phyloP scores from a whole-genome alignment of 2,888 invertebrate species.

The Periphyllus acericola region DNA sequence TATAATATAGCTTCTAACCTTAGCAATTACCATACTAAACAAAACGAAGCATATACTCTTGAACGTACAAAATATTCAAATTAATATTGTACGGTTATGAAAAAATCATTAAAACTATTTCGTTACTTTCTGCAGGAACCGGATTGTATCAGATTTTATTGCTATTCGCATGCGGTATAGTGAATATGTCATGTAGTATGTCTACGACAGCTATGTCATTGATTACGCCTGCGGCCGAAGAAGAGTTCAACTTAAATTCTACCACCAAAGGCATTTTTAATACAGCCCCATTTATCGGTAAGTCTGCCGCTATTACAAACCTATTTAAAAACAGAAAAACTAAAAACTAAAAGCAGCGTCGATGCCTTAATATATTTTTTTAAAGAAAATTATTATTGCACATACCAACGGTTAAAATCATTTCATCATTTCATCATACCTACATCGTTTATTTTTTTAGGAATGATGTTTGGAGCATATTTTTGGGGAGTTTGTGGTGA shows the following conservation, averaged over 20 bases:
- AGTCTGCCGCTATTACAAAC: not conserved
- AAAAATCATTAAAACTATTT: not conserved
- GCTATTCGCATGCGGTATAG: slow-evolving; percentile 34
- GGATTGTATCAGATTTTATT: slow-evolving; percentile 39
- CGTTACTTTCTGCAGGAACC: slow-evolving; percentile 22
- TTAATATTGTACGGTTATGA: not conserved
- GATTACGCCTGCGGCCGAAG: slow-evolving; percentile 73
- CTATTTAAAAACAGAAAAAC: not conserved
- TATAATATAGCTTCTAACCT: not conserved
- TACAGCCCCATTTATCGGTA: slow-evolving; percentile 70
- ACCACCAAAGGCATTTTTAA: slow-evolving; percentile 73
- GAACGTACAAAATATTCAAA: not conserved
- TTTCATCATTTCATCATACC: too few species aligned
- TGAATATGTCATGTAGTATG: slow-evolving; percentile 49
- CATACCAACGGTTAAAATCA: not conserved
- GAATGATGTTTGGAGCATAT: slow-evolving; percentile 77
- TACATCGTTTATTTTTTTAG: slow-evolving; percentile 1
- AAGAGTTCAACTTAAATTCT: slow-evolving; percentile 72
- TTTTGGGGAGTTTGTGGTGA: slow-evolving; percentile 80
- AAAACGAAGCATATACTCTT: not conserved
- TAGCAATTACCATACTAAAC: not conserved
- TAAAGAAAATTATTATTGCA: not conserved
- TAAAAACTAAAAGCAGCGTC: not conserved
- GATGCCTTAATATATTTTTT: too few species aligned
- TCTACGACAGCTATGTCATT: slow-evolving; percentile 74